These are phyloP conservation scores for Calcarius lapponicus DNA, from an alignment of 2,797 vertebrate genomes.

Conservation along the genomic window DNA sequence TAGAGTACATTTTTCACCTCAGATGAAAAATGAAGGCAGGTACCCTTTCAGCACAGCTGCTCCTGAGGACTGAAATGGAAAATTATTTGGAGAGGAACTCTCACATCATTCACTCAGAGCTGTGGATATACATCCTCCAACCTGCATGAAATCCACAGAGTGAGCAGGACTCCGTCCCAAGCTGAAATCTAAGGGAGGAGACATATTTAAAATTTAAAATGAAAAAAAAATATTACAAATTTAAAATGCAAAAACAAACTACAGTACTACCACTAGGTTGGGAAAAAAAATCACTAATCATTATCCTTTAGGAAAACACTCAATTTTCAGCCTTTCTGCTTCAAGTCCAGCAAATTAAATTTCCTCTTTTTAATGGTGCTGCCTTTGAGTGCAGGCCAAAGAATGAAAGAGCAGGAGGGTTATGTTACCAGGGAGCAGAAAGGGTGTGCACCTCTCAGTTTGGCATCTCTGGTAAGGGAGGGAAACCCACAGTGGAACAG, in stretches of 20 bases:
- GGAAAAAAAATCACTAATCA: neutral
- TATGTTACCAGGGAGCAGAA: neutral
- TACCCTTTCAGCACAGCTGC: conserved; percentile 11
- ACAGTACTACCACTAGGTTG: neutral
- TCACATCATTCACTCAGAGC: neutral
- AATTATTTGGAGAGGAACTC: neutral
- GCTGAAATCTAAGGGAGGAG: neutral
- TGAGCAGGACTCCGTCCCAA: neutral
- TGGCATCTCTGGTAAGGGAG: neutral
- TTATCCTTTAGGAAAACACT: neutral
- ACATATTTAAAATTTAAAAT: neutral
- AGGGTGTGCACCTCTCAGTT: neutral
- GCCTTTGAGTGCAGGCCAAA: neutral
- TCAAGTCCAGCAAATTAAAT: neutral
- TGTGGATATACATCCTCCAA: neutral
- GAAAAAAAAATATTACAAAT: neutral
- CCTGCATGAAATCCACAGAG: neutral
- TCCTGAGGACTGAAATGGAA: neutral
- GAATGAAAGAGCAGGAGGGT: neutral
- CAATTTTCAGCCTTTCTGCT: neutral
- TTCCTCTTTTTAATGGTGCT: neutral
- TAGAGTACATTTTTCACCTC: neutral
- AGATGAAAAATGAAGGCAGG: conserved; percentile 10
- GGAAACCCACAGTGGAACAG: rapidly evolving
- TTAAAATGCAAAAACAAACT: neutral